A percentile compares a stretch with the other conserved stretches of the same genome.
These are phyloP conservation scores for Propsilocerus akamusi DNA, from an alignment of 1,140 invertebrate genomes.

Conservation along the genomic window DNA sequence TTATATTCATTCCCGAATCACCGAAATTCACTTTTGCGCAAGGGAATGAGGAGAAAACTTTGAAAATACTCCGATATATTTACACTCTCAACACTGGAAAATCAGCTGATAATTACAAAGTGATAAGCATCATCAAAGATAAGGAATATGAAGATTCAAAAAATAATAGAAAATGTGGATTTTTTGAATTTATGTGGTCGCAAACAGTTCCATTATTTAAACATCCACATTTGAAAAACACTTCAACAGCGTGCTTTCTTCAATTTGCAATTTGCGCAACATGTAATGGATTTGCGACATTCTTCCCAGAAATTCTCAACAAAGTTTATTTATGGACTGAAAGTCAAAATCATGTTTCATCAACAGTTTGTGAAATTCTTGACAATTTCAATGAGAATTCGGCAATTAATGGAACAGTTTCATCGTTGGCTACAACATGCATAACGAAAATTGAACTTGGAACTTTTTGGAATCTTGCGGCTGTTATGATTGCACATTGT, in stretches of 20 bases:
- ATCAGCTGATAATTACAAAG: neutral
- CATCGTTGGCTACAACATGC: neutral
- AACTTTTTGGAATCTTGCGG: neutral
- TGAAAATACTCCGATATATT: neutral
- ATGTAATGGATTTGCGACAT: neutral
- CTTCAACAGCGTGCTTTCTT: neutral
- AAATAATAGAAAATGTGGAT: neutral
- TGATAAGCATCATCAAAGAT: neutral
- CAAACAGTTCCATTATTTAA: neutral
- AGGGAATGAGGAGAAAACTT: neutral
- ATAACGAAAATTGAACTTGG: neutral
- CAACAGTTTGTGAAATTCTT: neutral
- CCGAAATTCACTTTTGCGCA: neutral
- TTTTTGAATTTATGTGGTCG: neutral
- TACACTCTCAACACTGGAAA: neutral
- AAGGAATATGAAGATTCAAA: neutral
- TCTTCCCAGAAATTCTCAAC: neutral
- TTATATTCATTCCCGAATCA: neutral
- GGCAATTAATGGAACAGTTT: neutral
- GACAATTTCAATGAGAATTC: neutral
- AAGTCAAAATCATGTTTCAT: neutral
- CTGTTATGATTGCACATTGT: neutral
- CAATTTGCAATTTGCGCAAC: neutral
- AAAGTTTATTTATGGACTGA: neutral
- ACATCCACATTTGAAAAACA: neutral